Base-by-base conservation (phyloP, 2,113 vertebrate species). In the Pterocles burchelli region DNA sequence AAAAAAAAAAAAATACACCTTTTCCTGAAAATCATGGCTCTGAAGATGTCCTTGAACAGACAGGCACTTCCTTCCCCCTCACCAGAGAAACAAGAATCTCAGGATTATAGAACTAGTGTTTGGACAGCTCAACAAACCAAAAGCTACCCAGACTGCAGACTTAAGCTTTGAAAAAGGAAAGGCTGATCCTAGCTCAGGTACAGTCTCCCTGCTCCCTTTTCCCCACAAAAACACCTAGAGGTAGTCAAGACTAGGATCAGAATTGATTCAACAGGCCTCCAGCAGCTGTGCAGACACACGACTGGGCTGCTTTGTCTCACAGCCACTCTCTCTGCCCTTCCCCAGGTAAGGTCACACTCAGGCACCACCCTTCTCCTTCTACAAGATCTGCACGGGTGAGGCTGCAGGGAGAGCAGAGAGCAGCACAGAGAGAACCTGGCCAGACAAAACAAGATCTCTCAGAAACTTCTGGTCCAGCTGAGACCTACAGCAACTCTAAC, bases 341-440 rank as follows among this genome's bases (percentile, higher is more conserved):
- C 49, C 14, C 70, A 90, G 88, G 80, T 81, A 92, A 87, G 83
- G 91, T 86, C 87, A 63, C 10, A 8, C 38, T 78, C 45, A 17
- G 59, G 24, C 89, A 94, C 61, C 66, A 62, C 52, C 84, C 4
- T 80, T 26, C 51, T 46, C 70, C 29, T 79, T 46, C 73, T 74
- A 9, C 57, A 51, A 63, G 41, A 38, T 2, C 55, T 16, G 29
- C 38, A 59, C 29, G 4, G 3, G 29, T 29, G 38, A 55, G 52
- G 55, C 73, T 45, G 26, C 22, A 62, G 17, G 49, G 11, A 81
- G 5, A 29, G 67, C 18, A 20, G 29, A 46, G 1, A 38, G 6
- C 26, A 29, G n/a, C 52, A 36, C 31, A 49, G 33, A 33, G 10
- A 82, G 45, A 79, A 63, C 26, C 18, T 10, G 28, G 20, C 17